Percentiles rank a stretch among this genome's conserved stretches.
Conservation (phyloP, 2,888 invertebrate genomes). For the Cryptosula pallasiana region DNA sequence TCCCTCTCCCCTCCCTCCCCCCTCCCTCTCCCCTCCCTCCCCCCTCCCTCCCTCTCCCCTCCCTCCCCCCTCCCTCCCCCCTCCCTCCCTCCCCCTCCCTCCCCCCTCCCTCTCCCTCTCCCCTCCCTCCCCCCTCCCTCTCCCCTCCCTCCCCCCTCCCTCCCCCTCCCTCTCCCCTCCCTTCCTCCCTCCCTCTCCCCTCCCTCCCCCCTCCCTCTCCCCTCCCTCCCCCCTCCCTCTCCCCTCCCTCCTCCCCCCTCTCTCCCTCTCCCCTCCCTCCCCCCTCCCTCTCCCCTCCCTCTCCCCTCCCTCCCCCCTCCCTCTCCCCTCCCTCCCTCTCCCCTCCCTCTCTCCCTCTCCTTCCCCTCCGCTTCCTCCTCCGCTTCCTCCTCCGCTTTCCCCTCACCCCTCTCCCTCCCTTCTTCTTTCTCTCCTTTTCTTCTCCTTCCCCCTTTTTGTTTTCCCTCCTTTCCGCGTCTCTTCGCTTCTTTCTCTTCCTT, state of each 20-base stretch:
- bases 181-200: slow-evolving; percentile 9
- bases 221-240: slow-evolving; percentile 13
- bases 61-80: background rate
- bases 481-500: background rate
- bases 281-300: slow-evolving; percentile 18
- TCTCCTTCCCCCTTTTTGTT: slow-evolving; percentile 2
- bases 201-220: background rate
- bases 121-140: background rate
- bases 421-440: background rate
- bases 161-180: background rate
- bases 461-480: background rate
- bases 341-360: no score
- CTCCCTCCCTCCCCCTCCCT: slow-evolving; percentile 1
- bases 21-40: no score
- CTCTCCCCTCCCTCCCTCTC: slow-evolving; percentile 17
- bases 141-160: slow-evolving; percentile 22
- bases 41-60: slow-evolving; percentile 10
- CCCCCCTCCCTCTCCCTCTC: slow-evolving; percentile 25
- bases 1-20: no score
- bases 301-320: slow-evolving; percentile 16
- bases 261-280: slow-evolving; percentile 14
- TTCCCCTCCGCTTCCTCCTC: background rate
- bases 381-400: background rate
- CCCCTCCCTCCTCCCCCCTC: slow-evolving; percentile 17
- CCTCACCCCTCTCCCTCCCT: background rate